Base-by-base conservation (phyloP, 1,140 invertebrate species). In the Teleogryllus occipitalis region DNA sequence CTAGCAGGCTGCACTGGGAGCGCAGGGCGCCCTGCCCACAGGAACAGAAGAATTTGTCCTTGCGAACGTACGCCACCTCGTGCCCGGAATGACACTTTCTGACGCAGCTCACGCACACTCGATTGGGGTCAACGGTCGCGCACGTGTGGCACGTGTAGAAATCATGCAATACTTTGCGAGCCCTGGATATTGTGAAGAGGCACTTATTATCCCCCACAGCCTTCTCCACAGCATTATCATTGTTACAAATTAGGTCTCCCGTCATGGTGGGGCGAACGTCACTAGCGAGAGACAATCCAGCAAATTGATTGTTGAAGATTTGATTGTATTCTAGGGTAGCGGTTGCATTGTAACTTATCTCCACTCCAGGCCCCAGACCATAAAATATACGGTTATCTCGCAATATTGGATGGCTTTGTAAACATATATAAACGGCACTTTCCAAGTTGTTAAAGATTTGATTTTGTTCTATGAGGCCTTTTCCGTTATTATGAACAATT, bases 1-100 rank as follows among this genome's bases (percentile, higher is more conserved):
- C 97, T 87, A 99, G 98, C 83, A 99, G 89, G 87, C 98, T 96
- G 88, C 98, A 99, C 86, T 96, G 96, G 88, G 98, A 98, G 80
- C 93, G 97, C 85, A 99, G 90, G 78, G 97, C 99, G 83, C 97
- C 97, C 81, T 97, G 97, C 84, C 98, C 98, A 89, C 98, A 99
- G 89, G 99, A 97, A 89, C 98, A 99, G 89, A 99, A 99, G 88
- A 99, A 99, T 87, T 97, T 98, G 84, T 99, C 98, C 88, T 99
- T 97, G 86, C 98, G 91, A 84, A 99, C 99, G 86, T 99, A 99
- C 88, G 99, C 97, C 10, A 99, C 96, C 86, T 98, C 96, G 89
- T 99, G 98, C 80, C 97, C 97, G 78, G 95, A 94, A 90, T 99
- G 98, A 90, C 98, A 99, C 82, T 96, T 97, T 90, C 98, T 98